Evolutionary conservation across 92 coral and sea anemone species (phyloP).

Genomic region (Parazoanthus atlanticus): DNA sequence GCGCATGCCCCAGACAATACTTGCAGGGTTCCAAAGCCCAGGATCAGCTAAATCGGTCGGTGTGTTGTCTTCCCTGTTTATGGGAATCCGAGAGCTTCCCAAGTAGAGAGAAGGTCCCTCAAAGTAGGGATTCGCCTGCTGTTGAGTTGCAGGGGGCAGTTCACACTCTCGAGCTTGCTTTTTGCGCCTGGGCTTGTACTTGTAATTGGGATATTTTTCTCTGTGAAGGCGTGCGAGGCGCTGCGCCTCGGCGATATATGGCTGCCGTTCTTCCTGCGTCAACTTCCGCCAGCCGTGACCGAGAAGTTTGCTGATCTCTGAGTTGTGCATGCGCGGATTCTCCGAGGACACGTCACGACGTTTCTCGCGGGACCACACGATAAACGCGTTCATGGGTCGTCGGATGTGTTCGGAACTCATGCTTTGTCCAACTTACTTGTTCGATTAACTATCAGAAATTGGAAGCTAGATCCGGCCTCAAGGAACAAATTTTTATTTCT

Average conservation of each 20-base stretch:
- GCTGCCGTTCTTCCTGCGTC: constrained; percentile 33
- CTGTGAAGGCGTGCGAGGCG: constrained; percentile 32
- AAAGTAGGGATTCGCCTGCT: background rate
- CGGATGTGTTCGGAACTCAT: constrained; percentile 35
- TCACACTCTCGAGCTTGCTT: constrained; percentile 10
- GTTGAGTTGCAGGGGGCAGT: background rate
- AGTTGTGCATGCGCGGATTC: constrained; percentile 46
- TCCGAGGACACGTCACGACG: constrained; percentile 36
- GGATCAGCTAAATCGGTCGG: background rate
- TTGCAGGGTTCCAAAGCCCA: constrained; percentile 6
- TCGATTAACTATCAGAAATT: background rate
- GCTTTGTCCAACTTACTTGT: background rate
- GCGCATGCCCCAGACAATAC: constrained; percentile 30
- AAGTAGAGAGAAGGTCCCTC: background rate
- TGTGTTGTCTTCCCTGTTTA: background rate
- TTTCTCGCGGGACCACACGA: constrained; percentile 48
- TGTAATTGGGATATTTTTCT: constrained; percentile 39
- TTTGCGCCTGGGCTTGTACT: constrained; percentile 38
- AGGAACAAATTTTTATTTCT: background rate
- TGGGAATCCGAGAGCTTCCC: background rate
- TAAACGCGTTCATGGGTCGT: constrained; percentile 42
- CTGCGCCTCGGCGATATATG: constrained; percentile 38
- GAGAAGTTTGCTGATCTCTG: constrained; percentile 43
- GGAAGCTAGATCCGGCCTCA: background rate
- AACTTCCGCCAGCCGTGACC: constrained; percentile 43